Base-by-base conservation (phyloP, 2,113 vertebrate species). In the Coptodon rendalli region DNA sequence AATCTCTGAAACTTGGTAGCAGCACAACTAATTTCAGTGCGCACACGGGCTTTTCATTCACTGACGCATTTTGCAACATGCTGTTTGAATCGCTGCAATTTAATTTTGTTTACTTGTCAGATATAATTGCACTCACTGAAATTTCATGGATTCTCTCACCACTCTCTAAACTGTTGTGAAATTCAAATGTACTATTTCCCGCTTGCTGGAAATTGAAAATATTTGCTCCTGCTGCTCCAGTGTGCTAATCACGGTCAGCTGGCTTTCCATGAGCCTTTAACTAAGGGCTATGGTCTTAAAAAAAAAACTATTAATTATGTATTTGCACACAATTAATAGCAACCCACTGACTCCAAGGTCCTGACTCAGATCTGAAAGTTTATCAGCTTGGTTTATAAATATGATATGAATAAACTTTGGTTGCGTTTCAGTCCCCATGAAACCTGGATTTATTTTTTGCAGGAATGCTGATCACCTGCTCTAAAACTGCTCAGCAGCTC, bases 361-460 rank as follows among this genome's bases (percentile, higher is more conserved):
- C 6, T 45, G 34, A 81, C 7, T 61, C 54, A 24, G 7, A 45
- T 43, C 34, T 81, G 9, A 40, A 45, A 13, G 22, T 43, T 59
- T 0, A 81, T 43, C 17, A 45, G 16, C 24, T 1, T 81, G 24
- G 43, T 31, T 81, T 61, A 61, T 16, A 6, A 24, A 40, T 7
- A 38, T 27, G 36, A 50, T 48, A 73, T 10, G 71, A 76, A 48
- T 31, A 50, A 76, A 50, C 24, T 29, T 48, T 29, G 78, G n/a
- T 36, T 83, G 57, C 3, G 59, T 93, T 94, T 89, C 48, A 87
- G 71, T 80, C 40, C 71, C 81, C 86, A 73, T 95, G 87, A 95
- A 94, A 92, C 91, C 24, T 81, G 91, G 80, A 94, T 91, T 91
- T 92, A 92, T 94, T 68, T 92, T 59, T 82, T 22, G 76, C 61